Conservation (phyloP, 2,113 vertebrate species). For the Periophthalmodon schlosseri region DNA sequence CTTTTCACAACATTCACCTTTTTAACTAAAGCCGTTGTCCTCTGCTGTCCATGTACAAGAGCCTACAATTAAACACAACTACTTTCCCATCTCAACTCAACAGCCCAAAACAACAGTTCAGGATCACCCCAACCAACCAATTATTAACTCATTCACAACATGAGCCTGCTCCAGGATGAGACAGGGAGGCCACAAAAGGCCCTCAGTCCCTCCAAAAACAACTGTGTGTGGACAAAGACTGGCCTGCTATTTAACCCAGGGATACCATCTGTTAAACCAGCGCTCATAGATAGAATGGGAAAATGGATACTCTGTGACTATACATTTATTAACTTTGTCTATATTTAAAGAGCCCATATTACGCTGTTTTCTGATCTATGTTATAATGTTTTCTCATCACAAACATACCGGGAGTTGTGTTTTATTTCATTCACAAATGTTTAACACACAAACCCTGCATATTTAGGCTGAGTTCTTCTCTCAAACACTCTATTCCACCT, state of each 20-base stretch:
- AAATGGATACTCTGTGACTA: no score
- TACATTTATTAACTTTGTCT: no score
- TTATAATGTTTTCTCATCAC: no score
- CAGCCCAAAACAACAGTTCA: background rate
- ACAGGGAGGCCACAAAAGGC: slow-evolving; percentile 32
- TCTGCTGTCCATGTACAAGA: background rate
- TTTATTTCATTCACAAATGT: no score
- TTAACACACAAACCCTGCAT: no score
- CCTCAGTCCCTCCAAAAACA: slow-evolving; percentile 34
- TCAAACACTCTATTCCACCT: no score
- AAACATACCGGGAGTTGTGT: no score
- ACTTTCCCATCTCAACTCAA: slow-evolving; percentile 17
- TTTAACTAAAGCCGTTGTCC: background rate
- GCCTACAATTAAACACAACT: background rate
- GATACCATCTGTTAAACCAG: slow-evolving; percentile 45
- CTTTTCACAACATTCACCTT: background rate
- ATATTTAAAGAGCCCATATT: no score
- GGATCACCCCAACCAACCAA: background rate
- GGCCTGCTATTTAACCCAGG: slow-evolving; percentile 28
- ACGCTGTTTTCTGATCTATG: no score
- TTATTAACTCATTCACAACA: slow-evolving; percentile 27
- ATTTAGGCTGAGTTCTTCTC: no score
- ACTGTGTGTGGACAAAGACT: slow-evolving; percentile 44
- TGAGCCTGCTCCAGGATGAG: slow-evolving; percentile 9
- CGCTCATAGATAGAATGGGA: background rate